Evolutionary conservation across 2,797 vertebrate genomes (phyloP), one percentile per base, ranked within the genome.

Genomic region (Tolypeutes matacus): DNA sequence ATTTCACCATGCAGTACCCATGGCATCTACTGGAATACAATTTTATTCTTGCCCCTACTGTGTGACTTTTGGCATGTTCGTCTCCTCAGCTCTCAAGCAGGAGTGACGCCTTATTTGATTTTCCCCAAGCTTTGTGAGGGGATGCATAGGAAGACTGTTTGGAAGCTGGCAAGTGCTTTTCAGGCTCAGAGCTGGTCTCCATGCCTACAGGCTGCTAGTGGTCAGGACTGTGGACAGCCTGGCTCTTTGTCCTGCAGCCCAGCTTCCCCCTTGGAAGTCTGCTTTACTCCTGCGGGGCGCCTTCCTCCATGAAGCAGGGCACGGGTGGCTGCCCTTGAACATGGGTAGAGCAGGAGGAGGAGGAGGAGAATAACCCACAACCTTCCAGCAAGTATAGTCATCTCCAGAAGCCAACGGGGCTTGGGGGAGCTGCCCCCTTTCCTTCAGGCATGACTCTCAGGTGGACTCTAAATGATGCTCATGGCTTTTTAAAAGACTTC

Each of bases 401-500:
- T 86, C 27, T 53, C 31, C 65, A 67, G 75, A 77, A 81, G 56
- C 73, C 4, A 3, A 53, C 15, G 15, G 62, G 51, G 18, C 20
- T 82, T 65, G 25, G 25, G 64, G 0, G 20, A 67, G n/a, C 60
- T 3, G 1, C 14, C 29, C 23, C 27, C 17, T 25, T 2, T 65
- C 14, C 92, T 65, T 36, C 7, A 58, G 39, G 7, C 15, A 51
- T 0, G 0, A 36, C 51, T 80, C 72, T 95, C 89, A 78, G 46
- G 39, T 1, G 58, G 51, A 96, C 80, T 93, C 58, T 20, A 86
- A 93, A 93, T 58, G 62, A 4, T 67, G 20, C 75, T 93, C 92
- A 70, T 70, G 88, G 85, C 89, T 93, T 96, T 97, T 88, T 84
- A 88, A 94, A 97, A 96, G 93, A 95, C 80, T 90, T 86, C 84